phyloP scores from a whole-genome alignment of 2,888 invertebrate species.

The Mantis religiosa region DNA sequence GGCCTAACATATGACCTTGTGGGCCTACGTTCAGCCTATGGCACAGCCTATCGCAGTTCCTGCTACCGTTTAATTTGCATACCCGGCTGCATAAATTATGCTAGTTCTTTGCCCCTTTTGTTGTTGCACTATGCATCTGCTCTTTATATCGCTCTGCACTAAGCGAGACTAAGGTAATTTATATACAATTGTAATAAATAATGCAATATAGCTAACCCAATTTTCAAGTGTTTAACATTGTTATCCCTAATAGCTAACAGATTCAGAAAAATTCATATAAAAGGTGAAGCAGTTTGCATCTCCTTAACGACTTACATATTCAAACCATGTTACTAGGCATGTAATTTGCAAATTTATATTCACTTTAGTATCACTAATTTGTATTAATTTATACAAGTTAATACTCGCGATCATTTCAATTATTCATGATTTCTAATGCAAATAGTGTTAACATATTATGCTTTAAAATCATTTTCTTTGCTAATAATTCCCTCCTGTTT shows the following conservation, averaged over 20 bases:
- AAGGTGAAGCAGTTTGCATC: too few relatives aligned
- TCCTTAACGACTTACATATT: too few relatives aligned
- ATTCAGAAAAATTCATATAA: too few relatives aligned
- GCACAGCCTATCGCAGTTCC: background rate
- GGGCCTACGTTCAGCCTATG: background rate
- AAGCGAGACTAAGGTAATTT: background rate
- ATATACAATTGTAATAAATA: background rate
- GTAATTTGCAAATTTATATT: too few relatives aligned
- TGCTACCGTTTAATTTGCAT: background rate
- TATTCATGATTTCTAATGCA: too few relatives aligned
- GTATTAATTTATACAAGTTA: too few relatives aligned
- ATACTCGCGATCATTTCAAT: too few relatives aligned
- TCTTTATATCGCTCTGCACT: background rate
- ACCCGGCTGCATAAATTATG: background rate
- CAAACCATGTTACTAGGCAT: too few relatives aligned
- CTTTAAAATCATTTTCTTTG: too few relatives aligned
- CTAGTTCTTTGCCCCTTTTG: background rate
- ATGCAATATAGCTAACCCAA: background rate
- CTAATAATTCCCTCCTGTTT: too few relatives aligned
- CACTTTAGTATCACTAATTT: too few relatives aligned
- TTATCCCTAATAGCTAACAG: background rate
- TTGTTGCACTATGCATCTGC: background rate
- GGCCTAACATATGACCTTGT: background rate
- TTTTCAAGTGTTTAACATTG: background rate
- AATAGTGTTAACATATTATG: too few relatives aligned